These are phyloP conservation scores for Eupithecia insigniata DNA, from an alignment of 2,888 invertebrate genomes.

Conservation along the genomic window DNA sequence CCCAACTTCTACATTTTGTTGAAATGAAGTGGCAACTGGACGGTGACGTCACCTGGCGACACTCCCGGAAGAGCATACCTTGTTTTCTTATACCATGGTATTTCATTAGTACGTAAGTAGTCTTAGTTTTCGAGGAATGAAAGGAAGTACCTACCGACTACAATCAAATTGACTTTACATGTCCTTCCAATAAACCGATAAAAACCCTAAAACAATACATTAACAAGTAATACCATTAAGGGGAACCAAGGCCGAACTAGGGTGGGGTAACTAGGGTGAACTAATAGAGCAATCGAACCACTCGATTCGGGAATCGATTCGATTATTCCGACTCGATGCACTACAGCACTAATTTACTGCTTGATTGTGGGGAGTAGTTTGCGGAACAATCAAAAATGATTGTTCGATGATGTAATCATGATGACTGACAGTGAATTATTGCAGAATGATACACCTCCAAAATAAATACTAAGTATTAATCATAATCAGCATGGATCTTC, in stretches of 20 bases:
- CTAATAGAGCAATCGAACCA: conserved; percentile 73
- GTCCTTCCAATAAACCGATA: conserved; percentile 38
- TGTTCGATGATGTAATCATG: background rate
- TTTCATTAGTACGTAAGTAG: background rate
- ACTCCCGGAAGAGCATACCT: too few species aligned
- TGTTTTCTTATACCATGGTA: too few species aligned
- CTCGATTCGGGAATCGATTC: conserved; percentile 67
- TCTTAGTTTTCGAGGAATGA: background rate
- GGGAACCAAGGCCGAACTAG: conserved; percentile 45
- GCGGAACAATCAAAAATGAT: conserved; percentile 11
- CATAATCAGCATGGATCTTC: too few species aligned
- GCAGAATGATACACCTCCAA: background rate
- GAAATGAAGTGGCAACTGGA: too few species aligned
- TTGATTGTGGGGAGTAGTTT: conserved; percentile 31
- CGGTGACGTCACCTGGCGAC: too few species aligned
- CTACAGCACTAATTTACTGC: conserved; percentile 51
- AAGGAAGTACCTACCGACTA: background rate
- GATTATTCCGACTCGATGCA: conserved; percentile 68
- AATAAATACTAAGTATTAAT: too few species aligned
- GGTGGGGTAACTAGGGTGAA: conserved; percentile 63
- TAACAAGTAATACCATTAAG: conserved; percentile 61
- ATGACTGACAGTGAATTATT: background rate
- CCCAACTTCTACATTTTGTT: too few species aligned
- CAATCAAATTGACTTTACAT: conserved; percentile 10
- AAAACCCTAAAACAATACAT: conserved; percentile 66